phyloP scores from a whole-genome alignment of 2,113 vertebrate species.

The Atlantisia rogersi region DNA sequence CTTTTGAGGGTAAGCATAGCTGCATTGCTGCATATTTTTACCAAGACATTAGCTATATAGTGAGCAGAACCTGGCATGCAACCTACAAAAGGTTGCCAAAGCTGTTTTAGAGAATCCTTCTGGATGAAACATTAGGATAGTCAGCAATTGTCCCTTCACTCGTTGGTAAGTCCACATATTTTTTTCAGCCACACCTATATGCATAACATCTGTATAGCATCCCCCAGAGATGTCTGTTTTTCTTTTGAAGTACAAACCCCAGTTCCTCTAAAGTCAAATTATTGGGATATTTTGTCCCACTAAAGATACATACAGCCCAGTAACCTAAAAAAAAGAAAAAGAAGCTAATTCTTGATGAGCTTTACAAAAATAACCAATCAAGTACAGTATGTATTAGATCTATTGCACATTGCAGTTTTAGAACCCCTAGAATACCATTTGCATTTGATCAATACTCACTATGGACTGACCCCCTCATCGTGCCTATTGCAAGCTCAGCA shows the following conservation, averaged over 20 bases:
- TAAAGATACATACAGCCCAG: background rate
- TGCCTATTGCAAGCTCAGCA: background rate
- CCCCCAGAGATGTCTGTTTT: background rate
- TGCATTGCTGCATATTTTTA: background rate
- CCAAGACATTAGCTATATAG: background rate
- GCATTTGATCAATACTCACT: background rate
- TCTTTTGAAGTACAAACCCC: background rate
- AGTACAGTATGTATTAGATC: background rate
- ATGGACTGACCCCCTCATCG: background rate
- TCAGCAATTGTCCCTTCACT: background rate
- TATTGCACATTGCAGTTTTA: background rate
- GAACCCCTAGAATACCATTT: background rate
- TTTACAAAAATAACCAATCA: background rate
- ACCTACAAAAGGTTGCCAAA: background rate
- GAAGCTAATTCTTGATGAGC: background rate
- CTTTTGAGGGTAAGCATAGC: background rate
- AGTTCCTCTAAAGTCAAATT: background rate
- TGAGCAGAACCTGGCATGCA: background rate
- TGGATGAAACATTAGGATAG: background rate
- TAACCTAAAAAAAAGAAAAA: background rate
- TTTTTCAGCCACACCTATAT: background rate
- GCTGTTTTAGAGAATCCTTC: background rate
- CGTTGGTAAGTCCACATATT: background rate
- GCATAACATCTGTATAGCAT: background rate
- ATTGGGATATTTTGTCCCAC: accelerated